Evolutionary conservation across 2,797 vertebrate genomes (phyloP).

Genomic region (Notoglanidium macrostoma): DNA sequence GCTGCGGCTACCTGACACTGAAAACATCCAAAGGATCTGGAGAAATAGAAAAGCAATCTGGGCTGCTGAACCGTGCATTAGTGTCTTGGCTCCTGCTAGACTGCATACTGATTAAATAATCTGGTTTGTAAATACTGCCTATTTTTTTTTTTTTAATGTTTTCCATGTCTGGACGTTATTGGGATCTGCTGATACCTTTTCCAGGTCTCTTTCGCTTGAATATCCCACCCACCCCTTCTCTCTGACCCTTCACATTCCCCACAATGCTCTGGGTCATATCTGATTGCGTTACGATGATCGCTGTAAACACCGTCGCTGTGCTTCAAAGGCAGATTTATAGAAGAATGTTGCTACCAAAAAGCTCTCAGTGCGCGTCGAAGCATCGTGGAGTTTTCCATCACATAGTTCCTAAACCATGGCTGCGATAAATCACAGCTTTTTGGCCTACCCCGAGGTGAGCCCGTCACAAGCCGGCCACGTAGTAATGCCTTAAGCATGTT

Average conservation of each 20-base stretch:
- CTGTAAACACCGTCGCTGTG: conserved; percentile 31
- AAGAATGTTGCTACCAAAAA: conserved; percentile 47
- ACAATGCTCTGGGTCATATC: conserved; percentile 35
- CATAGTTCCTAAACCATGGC: conserved; percentile 37
- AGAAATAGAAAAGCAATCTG: conserved; percentile 56
- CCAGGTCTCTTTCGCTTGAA: conserved; percentile 53
- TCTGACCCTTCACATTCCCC: conserved; percentile 30
- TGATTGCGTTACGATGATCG: conserved; percentile 18
- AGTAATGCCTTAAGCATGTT: conserved; percentile 55
- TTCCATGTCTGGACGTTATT: conserved; percentile 55
- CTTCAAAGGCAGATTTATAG: conserved; percentile 47
- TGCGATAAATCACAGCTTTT: conserved; percentile 49
- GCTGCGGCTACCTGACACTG: conserved; percentile 58
- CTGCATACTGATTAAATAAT: conserved; percentile 64
- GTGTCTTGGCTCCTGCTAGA: conserved; percentile 50
- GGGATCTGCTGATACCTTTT: conserved; percentile 59
- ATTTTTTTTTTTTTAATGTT: conserved; percentile 53
- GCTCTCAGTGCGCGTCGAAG: conserved; percentile 28
- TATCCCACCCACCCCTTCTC: conserved; percentile 46
- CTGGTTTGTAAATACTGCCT: conserved; percentile 64
- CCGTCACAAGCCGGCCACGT: conserved; percentile 31
- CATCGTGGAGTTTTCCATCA: conserved; percentile 53
- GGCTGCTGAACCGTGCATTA: conserved; percentile 50
- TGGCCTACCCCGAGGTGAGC: conserved; percentile 35
- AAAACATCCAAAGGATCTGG: conserved; percentile 58